Percentiles rank a stretch among this genome's conserved stretches.
Conservation (phyloP, 2,888 invertebrate genomes). For the Tineola bisselliella region DNA sequence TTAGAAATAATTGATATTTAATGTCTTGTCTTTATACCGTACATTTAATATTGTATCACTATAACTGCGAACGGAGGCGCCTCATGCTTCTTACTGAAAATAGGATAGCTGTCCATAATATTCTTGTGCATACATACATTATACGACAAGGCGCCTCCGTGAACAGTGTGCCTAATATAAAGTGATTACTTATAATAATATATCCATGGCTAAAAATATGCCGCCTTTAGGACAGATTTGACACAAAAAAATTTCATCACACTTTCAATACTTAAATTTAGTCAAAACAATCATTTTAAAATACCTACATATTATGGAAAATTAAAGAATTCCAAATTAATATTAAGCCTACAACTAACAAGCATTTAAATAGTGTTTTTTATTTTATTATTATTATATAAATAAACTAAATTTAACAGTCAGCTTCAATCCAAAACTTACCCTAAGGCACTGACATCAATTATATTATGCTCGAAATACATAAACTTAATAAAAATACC, state of each 20-base stretch:
- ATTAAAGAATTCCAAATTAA: conserved; percentile 1
- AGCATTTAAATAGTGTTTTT: conserved; percentile 2
- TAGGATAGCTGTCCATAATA: too few species aligned
- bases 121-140: too few species aligned
- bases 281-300: not conserved
- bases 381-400: not conserved
- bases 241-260: not conserved
- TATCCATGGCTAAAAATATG: not conserved
- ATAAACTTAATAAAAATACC: conserved; percentile 36
- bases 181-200: conserved; percentile 39
- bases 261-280: not conserved
- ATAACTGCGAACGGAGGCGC: not conserved
- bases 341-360: not conserved
- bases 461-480: conserved; percentile 47
- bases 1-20: conserved; percentile 30
- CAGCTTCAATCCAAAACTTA: conserved; percentile 47
- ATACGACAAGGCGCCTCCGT: too few species aligned
- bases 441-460: conserved; percentile 62
- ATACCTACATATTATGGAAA: not conserved
- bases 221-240: not conserved
- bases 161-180: conserved; percentile 40
- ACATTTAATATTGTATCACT: conserved; percentile 26
- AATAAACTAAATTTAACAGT: conserved; percentile 22
- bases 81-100: too few species aligned
- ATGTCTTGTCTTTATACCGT: conserved; percentile 62